These are phyloP conservation scores for Cydia strobilella DNA, from an alignment of 1,140 invertebrate species.

Conservation along the genomic window DNA sequence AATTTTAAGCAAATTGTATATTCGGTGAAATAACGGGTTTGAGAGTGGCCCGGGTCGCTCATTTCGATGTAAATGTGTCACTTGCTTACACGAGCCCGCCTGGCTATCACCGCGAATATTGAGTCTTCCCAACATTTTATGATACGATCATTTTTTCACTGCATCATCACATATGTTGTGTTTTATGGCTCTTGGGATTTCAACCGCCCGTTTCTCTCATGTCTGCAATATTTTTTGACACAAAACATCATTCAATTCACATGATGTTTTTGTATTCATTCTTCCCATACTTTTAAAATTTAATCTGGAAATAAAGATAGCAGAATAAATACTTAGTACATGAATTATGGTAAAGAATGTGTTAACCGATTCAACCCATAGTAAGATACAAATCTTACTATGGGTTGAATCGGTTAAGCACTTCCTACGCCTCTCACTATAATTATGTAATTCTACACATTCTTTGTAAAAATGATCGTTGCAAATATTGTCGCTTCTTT, in stretches of 20 bases:
- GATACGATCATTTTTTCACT: constrained; percentile 25
- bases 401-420: too few species aligned
- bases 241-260: too few species aligned
- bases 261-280: too few species aligned
- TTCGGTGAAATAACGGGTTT: constrained; percentile 46
- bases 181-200: constrained; percentile 10
- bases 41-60: constrained; percentile 46
- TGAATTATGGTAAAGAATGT: too few species aligned
- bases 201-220: not conserved
- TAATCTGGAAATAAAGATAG: too few species aligned
- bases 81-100: constrained; percentile 26
- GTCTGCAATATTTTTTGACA: not conserved
- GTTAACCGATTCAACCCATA: too few species aligned
- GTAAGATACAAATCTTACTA: too few species aligned
- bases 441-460: not conserved
- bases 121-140: constrained; percentile 19
- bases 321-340: too few species aligned
- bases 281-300: too few species aligned
- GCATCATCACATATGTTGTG: constrained; percentile 24
- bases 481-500: constrained; percentile 30
- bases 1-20: constrained; percentile 57
- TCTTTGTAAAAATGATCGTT: not conserved
- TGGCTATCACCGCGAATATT: constrained; percentile 27
- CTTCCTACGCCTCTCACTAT: not conserved
- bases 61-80: constrained; percentile 49